A percentile compares a stretch with the other conserved stretches of the same genome.
These are phyloP conservation scores for Pteromalus puparum DNA, from an alignment of 1,140 invertebrate species.

Conservation along the genomic window DNA sequence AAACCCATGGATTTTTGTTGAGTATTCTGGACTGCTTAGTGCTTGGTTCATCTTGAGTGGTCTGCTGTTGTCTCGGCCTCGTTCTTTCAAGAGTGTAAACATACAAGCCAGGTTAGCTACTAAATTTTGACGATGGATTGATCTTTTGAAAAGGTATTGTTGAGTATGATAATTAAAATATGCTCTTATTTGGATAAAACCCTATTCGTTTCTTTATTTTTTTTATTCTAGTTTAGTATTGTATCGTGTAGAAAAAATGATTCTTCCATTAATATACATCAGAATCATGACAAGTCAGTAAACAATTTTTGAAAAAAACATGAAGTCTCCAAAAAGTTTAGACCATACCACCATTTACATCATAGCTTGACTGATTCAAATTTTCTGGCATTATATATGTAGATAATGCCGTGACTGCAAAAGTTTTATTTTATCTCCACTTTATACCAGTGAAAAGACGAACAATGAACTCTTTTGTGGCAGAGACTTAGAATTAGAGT, in stretches of 20 bases:
- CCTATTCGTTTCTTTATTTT: no score
- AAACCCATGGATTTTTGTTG: no score
- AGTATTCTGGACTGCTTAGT: no score
- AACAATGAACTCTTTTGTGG: constrained; percentile 81
- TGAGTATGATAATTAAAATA: no score
- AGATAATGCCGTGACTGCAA: constrained; percentile 87
- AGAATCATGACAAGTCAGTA: constrained; percentile 42
- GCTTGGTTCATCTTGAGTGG: no score
- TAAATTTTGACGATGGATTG: no score
- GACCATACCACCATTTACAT: constrained; percentile 57
- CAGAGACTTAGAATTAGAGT: constrained; percentile 84
- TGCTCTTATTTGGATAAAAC: no score
- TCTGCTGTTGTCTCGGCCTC: no score
- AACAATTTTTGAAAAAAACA: constrained; percentile 40
- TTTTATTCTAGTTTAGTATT: no score
- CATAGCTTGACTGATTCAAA: constrained; percentile 81
- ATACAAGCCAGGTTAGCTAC: no score
- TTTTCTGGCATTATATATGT: constrained; percentile 93
- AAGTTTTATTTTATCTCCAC: constrained; percentile 86
- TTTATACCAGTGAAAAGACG: constrained; percentile 84
- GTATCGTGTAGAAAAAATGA: constrained; percentile 41
- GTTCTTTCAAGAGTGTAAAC: no score
- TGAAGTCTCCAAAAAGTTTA: constrained; percentile 59
- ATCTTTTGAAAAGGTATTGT: no score
- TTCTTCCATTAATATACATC: constrained; percentile 52